Conservation (phyloP, 2,113 vertebrate genomes). For the Dendrocopos noguchii region DNA sequence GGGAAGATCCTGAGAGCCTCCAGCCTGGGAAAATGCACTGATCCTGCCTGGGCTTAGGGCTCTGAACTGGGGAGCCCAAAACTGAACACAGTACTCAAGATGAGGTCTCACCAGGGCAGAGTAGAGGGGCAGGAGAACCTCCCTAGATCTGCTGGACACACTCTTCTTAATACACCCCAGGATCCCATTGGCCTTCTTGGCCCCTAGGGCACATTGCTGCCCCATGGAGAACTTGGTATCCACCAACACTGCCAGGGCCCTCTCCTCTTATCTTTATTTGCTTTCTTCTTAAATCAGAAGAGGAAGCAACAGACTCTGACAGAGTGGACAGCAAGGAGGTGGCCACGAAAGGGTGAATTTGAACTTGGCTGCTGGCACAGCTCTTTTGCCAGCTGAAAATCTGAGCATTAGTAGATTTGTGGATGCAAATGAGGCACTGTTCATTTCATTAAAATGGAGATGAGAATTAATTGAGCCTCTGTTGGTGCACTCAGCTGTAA, state of each 20-base stretch:
- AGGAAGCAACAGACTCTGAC: background rate
- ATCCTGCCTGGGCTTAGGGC: background rate
- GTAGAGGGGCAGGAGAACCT: too few relatives aligned
- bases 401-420: slow-evolving; percentile 20
- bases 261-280: background rate
- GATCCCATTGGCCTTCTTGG: too few relatives aligned
- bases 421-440: slow-evolving; percentile 42
- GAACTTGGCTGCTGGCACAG: background rate
- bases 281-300: background rate
- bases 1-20: background rate
- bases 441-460: slow-evolving; percentile 63
- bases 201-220: too few relatives aligned
- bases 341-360: background rate
- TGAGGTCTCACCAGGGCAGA: too few relatives aligned
- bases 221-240: too few relatives aligned
- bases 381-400: slow-evolving; percentile 48
- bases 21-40: too few relatives aligned
- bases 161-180: too few relatives aligned
- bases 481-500: slow-evolving; percentile 45
- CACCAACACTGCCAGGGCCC: too few relatives aligned
- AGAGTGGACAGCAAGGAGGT: background rate
- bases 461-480: slow-evolving; percentile 66
- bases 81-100: too few relatives aligned
- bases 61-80: too few relatives aligned
- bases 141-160: too few relatives aligned